Evolutionary conservation across 2,113 vertebrate genomes (phyloP).

Genomic region (Dipodomys ordii): DNA sequence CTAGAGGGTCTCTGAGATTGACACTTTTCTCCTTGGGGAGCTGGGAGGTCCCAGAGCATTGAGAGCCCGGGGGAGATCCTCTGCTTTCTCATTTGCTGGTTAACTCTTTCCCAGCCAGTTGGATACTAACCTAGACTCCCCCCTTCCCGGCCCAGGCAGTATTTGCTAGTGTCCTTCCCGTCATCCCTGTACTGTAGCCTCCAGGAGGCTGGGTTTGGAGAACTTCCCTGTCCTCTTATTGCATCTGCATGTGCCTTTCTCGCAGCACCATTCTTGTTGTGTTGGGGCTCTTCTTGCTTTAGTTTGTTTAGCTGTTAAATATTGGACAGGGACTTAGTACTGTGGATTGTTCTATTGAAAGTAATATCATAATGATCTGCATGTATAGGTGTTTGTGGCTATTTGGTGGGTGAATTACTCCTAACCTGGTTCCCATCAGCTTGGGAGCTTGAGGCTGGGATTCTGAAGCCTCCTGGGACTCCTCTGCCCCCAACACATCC

Average conservation of each 20-base stretch:
- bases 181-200: too few relatives aligned
- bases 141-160: not conserved
- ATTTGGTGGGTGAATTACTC: not conserved
- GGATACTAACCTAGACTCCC: not conserved
- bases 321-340: rapidly evolving
- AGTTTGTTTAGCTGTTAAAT: not conserved
- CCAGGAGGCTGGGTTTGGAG: not conserved
- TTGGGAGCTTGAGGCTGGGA: not conserved
- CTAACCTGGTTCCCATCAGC: not conserved
- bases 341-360: not conserved
- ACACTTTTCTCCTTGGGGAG: not conserved
- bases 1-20: not conserved
- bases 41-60: not conserved
- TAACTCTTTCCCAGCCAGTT: not conserved
- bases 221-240: rapidly evolving
- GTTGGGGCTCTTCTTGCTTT: not conserved
- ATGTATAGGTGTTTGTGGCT: rapidly evolving
- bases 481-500: rapidly evolving
- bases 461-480: not conserved
- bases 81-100: not conserved
- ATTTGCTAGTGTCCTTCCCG: not conserved
- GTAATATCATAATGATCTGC: rapidly evolving
- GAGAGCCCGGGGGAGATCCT: not conserved
- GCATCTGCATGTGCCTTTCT: rapidly evolving
- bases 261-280: rapidly evolving